Conservation (phyloP, 2,113 vertebrate genomes). For the Pituophis catenifer region DNA sequence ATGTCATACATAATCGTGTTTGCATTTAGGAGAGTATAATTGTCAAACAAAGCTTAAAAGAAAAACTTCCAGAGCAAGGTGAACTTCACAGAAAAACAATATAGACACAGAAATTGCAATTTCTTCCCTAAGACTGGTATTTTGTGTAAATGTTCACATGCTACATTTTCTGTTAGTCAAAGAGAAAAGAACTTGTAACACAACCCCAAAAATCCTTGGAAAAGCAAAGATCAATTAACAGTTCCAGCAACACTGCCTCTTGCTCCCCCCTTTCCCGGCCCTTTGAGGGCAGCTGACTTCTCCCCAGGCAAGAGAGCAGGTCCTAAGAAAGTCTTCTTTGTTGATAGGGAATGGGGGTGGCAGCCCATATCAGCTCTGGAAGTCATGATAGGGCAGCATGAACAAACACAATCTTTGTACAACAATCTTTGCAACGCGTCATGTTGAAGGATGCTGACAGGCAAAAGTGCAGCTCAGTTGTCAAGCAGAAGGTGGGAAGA, state of each 20-base stretch:
- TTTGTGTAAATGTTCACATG: not conserved
- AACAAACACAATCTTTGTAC: not conserved
- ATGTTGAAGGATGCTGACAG: not conserved
- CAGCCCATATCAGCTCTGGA: not conserved
- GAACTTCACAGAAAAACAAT: not conserved
- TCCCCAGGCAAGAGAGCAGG: not conserved
- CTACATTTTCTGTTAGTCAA: not conserved
- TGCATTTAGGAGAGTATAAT: not conserved
- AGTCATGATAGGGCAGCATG: not conserved
- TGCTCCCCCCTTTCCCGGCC: not conserved
- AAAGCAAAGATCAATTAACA: not conserved
- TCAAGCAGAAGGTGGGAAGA: not conserved
- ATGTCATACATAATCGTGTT: not conserved
- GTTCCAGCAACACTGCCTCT: not conserved
- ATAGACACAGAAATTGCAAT: not conserved
- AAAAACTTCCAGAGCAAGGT: not conserved
- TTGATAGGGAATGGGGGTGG: not conserved
- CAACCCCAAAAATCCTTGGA: not conserved
- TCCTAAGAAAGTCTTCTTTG: not conserved
- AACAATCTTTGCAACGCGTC: conserved; percentile 20
- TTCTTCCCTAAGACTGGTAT: not conserved
- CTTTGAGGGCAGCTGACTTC: not conserved
- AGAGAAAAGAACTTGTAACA: not conserved
- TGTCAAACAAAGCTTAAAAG: not conserved
- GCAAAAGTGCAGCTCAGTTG: not conserved